Evolutionary conservation across 1,140 invertebrate genomes (phyloP), one percentile per base, ranked within the genome.

Genomic region (Linepithema humile): DNA sequence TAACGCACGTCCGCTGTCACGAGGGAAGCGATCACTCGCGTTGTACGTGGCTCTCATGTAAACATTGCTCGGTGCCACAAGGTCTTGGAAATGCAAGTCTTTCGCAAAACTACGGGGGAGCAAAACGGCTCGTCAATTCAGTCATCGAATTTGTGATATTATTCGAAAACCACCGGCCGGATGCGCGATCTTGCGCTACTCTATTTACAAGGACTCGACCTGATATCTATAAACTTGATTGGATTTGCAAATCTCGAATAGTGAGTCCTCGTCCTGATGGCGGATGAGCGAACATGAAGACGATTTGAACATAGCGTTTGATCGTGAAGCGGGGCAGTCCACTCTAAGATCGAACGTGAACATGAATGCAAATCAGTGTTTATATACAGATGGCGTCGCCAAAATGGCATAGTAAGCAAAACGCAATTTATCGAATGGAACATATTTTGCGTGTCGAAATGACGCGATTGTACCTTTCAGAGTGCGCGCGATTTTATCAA

Each of bases 1-100:
- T 82, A 38, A 60, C 57, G 32, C 65, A 82, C 78, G 67, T 74
- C 69, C 69, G 26, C 20, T 29, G 40, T 73, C 53, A 38, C 32
- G 17, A 48, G n/a, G 38, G 9, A 62, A 74, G 57, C 7, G 40
- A 74, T 82, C 55, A 35, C n/a, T 38, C n/a, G 38, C 10, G 32
- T 53, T 17, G 48, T 40, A 78, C 45, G 62, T 78, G 50, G 17
- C 15, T 23, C 6, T 17, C 48, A 80, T 26, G 15, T 69, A 69
- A 70, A 80, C 6, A 17, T 4, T 3, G 15, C 48, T 69, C 45
- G 29, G 26, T 40, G 12, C 7, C 15, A 69, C 15, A 20, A 26
- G 35, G n/a, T 3, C 48, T n/a, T 17, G 20, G 15, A 38, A 55
- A 78, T 6, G 15, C 23, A 17, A 32, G 0, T 40, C 2, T 7